Conservation (phyloP, 1,140 invertebrate species). For the Drosophila watanabei region DNA sequence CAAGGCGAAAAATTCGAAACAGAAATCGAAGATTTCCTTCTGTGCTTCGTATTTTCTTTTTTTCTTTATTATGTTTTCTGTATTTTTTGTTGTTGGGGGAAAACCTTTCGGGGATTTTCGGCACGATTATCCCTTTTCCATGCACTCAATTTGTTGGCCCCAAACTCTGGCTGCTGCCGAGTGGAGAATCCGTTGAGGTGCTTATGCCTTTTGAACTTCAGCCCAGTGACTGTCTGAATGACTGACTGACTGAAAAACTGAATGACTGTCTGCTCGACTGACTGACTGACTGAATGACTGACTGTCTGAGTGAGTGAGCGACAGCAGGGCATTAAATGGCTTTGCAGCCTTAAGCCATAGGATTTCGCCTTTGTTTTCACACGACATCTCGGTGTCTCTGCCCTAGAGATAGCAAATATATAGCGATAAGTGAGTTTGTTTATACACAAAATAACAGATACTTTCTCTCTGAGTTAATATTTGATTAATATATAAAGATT, state of each 20-base stretch:
- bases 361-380: slow-evolving; percentile 65
- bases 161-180: slow-evolving; percentile 18
- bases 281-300: slow-evolving; percentile 23
- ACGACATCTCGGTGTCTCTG: slow-evolving; percentile 41
- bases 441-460: not conserved
- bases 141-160: slow-evolving; percentile 72
- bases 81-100: slow-evolving; percentile 3
- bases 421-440: not conserved
- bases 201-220: slow-evolving; percentile 68
- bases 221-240: slow-evolving; percentile 29
- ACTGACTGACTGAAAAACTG: slow-evolving; percentile 12
- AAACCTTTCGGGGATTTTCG: slow-evolving; percentile 67
- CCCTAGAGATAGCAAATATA: slow-evolving; percentile 11
- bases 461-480: not conserved
- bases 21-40: slow-evolving; percentile 46
- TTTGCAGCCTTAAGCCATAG: slow-evolving; percentile 57
- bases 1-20: slow-evolving; percentile 31
- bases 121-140: slow-evolving; percentile 75
- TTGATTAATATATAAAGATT: too few species aligned
- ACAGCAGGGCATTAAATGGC: slow-evolving; percentile 64
- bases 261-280: slow-evolving; percentile 23
- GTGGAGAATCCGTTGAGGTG: slow-evolving; percentile 57
- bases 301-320: slow-evolving; percentile 25
- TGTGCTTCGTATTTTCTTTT: slow-evolving; percentile 13
- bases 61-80: slow-evolving; percentile 10